These are phyloP conservation scores for Drosophila limbata DNA, from an alignment of 2,888 invertebrate species.

Conservation along the genomic window DNA sequence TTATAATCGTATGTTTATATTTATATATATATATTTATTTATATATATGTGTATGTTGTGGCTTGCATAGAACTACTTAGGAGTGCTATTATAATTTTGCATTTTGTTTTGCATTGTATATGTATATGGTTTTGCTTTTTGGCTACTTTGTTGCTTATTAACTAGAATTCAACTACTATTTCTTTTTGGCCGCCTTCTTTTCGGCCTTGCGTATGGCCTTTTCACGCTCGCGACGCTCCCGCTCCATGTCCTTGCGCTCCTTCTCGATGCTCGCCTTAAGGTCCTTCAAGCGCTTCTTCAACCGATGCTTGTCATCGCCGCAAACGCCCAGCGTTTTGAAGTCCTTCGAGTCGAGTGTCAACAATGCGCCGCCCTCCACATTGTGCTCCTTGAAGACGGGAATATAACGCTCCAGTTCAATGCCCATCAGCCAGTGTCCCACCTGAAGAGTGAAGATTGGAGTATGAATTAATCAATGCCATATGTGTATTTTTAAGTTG, in stretches of 20 bases:
- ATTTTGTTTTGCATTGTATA: slow-evolving; percentile 28
- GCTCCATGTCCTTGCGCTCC: slow-evolving; percentile 91
- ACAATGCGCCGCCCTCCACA: slow-evolving; percentile 93
- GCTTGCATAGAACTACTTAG: slow-evolving; percentile 47
- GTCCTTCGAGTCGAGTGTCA: slow-evolving; percentile 95
- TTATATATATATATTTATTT: slow-evolving; percentile 33
- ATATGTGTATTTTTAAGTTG: background rate
- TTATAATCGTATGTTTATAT: slow-evolving; percentile 35
- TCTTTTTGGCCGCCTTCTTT: slow-evolving; percentile 91
- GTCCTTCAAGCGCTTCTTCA: slow-evolving; percentile 95
- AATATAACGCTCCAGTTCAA: slow-evolving; percentile 94
- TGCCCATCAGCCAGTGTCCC: slow-evolving; percentile 94
- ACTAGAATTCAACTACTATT: slow-evolving; percentile 82
- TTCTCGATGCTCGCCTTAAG: slow-evolving; percentile 91
- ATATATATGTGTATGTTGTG: slow-evolving; percentile 48
- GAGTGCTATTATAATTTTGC: slow-evolving; percentile 41
- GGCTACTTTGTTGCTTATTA: slow-evolving; percentile 71
- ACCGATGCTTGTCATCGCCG: slow-evolving; percentile 92
- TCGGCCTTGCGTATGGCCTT: slow-evolving; percentile 95
- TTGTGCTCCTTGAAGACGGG: slow-evolving; percentile 94
- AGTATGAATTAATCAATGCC: background rate
- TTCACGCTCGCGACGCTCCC: slow-evolving; percentile 93
- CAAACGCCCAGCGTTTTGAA: slow-evolving; percentile 94
- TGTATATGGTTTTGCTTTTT: slow-evolving; percentile 74
- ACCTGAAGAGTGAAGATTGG: slow-evolving; percentile 87